Evolutionary conservation across 1,140 invertebrate genomes (phyloP).

Genomic region (Penaeus vannamei): DNA sequence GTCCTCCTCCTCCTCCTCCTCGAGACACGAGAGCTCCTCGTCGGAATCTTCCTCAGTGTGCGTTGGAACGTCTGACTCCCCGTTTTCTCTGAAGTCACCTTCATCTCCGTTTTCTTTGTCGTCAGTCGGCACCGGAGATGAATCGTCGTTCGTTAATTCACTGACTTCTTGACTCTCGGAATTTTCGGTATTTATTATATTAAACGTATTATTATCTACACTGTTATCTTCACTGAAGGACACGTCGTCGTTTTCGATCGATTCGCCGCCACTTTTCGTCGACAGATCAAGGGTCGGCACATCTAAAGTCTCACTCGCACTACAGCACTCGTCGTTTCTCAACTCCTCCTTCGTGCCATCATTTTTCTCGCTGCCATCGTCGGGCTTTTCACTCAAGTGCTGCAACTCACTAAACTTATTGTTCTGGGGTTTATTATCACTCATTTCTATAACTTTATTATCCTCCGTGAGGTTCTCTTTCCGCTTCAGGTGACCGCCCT

Average conservation of each 20-base stretch:
- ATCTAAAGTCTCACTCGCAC: slow-evolving; percentile 36
- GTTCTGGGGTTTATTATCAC: neutral
- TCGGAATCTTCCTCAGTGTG: slow-evolving; percentile 43
- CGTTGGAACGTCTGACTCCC: neutral
- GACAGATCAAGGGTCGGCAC: slow-evolving; percentile 21
- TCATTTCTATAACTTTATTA: no score
- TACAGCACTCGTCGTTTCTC: slow-evolving; percentile 2
- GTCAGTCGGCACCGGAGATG: neutral
- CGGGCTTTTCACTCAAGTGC: neutral
- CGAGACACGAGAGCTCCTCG: slow-evolving; percentile 38
- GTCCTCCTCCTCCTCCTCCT: slow-evolving; percentile 42
- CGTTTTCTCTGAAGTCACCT: slow-evolving; percentile 33
- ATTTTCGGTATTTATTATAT: slow-evolving; percentile 60
- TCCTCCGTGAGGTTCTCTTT: no score
- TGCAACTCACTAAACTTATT: slow-evolving; percentile 15
- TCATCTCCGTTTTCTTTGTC: slow-evolving; percentile 40
- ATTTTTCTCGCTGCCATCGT: slow-evolving; percentile 25
- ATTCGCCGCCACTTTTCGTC: neutral
- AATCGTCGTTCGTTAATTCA: slow-evolving; percentile 58
- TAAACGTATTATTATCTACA: slow-evolving; percentile 63
- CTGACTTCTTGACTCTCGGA: slow-evolving; percentile 61
- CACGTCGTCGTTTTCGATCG: slow-evolving; percentile 46
- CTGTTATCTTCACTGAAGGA: slow-evolving; percentile 57
- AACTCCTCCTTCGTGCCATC: slow-evolving; percentile 35
- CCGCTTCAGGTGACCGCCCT: no score